Evolutionary conservation across 1,140 invertebrate genomes (phyloP), one percentile per base, ranked within the genome.

Genomic region (Scaptomyza hsui): DNA sequence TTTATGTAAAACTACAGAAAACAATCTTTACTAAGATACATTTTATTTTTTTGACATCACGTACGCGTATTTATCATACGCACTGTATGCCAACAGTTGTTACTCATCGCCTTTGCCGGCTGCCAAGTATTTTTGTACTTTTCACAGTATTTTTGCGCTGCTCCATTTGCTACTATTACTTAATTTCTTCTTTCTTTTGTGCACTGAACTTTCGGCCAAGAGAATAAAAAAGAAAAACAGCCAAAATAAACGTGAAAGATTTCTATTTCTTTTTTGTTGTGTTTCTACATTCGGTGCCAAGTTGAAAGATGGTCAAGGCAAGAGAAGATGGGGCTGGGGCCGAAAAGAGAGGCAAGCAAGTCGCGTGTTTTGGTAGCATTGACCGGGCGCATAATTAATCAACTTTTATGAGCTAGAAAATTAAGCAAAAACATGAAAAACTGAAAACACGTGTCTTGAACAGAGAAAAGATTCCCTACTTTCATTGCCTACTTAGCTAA

Each of bases 311-410:
- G 57, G 64, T 70, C 74, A 80, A 81, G 62, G 47, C 51, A 29
- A 67, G 42, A 67, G 42, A 37, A 37, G 32, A 32, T 35, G 51
- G 7, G 59, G 42, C 44, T 29, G 41, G 52, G 41, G 52, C 55
- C 41, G 49, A 9, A 42, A 21, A 45, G 56, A 39, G 47, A 24
- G 24, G 26, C 26, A 29, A 37, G 71, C 65, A 64, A 78, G 74
- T 78, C 75, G 79, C 72, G 64, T 74, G 71, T 63, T 72, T n/a
- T 65, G 45, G 47, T 78, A 75, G 71, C 82, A 88, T 88, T 86
- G 82, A 86, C 81, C 80, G 62, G 76, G 18, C 32, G 24, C 64
- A 78, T 78, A 88, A 83, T 83, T 78, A 83, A 83, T 83, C 75
- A 83, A 56, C 74, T 78, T 83, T 78, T 71, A 78, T 82, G 75